Evolutionary conservation across 2,113 vertebrate species (phyloP), one percentile per base, ranked within the genome.

Genomic region (Mirounga angustirostris): DNA sequence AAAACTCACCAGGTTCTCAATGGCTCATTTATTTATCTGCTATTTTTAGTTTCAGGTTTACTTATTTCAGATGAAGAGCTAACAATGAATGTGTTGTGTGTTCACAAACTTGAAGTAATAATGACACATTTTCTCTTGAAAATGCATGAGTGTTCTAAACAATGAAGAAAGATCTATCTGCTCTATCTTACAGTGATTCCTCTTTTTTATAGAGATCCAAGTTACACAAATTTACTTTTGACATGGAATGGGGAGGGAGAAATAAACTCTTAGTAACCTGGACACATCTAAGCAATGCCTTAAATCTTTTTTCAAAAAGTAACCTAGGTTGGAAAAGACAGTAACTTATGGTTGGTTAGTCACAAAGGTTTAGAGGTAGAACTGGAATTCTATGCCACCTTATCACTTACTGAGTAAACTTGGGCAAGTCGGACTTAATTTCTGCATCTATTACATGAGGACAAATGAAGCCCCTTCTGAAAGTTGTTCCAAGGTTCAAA

Each of bases 31-130:
- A 96, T 92, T 95, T 92, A 46, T 92, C 76, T 87, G 74, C 69
- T 97, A 85, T 95, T 96, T 98, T 98, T 95, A 92, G 89, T 67
- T 81, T 80, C 5, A 4, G 46, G 58, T 80, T 96, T 92, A 82
- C 46, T 92, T 95, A 88, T 91, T 86, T 80, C 69, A 94, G 78
- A 95, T 9, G 43, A 84, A 92, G 83, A 71, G 28, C 69, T 97
- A 85, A 92, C 86, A 79, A 83, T 4, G 59, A 87, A 94, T 8
- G 1, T 14, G 52, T 22, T 33, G 10, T 69, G 33, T 78, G 6
- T 84, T 94, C 56, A 19, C 28, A 73, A 78, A 28, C 81, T 92
- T 88, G 74, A 95, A 95, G 65, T 61, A 22, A 78, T 50, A 86
- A 59, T 24, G 59, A 40, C 40, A 93, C 4, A 26, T 63, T 79